Evolutionary conservation across 2,888 invertebrate genomes (phyloP).

Genomic region (Zonitis immaculata): DNA sequence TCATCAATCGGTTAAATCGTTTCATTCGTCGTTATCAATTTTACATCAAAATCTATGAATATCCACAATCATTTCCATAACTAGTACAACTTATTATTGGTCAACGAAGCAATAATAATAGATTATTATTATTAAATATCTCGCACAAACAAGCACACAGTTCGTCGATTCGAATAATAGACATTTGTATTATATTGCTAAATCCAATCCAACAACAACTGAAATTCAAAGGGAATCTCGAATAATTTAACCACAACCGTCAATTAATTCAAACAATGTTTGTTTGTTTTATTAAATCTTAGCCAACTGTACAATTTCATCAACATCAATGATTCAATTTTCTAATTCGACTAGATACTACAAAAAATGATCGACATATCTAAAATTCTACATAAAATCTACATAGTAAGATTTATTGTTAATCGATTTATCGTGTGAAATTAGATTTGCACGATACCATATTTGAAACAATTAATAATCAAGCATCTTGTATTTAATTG

Average conservation of each 20-base stretch:
- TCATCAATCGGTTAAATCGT: slow-evolving; percentile 31
- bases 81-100: not conserved
- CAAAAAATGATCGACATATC: too few relatives aligned
- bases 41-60: too few relatives aligned
- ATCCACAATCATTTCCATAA: too few relatives aligned
- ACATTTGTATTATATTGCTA: not conserved
- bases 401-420: too few relatives aligned
- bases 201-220: not conserved
- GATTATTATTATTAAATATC: not conserved
- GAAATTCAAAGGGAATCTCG: not conserved
- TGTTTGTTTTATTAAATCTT: not conserved
- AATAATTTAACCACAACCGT: not conserved
- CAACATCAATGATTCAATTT: too few relatives aligned
- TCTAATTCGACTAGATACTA: too few relatives aligned
- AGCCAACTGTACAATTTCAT: not conserved
- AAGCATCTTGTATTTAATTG: not conserved
- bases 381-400: too few relatives aligned
- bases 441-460: too few relatives aligned
- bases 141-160: not conserved
- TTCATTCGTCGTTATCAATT: too few relatives aligned
- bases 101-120: not conserved
- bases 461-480: not conserved
- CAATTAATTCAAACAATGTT: not conserved
- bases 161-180: not conserved
- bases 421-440: too few relatives aligned